Evolutionary conservation across 92 coral and sea anemone genomes (phyloP).

Genomic region (Zoanthus sociatus): DNA sequence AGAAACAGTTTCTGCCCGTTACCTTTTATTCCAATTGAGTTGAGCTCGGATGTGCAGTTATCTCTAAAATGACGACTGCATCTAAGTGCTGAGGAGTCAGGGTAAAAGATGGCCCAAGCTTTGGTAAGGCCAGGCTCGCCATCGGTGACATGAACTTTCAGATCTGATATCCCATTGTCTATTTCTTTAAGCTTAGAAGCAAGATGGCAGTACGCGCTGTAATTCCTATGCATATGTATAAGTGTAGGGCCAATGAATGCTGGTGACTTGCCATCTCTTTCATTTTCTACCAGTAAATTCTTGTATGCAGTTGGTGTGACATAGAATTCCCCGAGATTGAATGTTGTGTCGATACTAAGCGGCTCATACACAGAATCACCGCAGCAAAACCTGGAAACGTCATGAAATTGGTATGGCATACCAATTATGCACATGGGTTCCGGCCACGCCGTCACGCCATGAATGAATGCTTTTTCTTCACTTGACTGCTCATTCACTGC

Average conservation of each 20-base stretch:
- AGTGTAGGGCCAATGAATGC: slow-evolving; percentile 31
- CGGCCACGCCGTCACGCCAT: slow-evolving; percentile 47
- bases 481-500: slow-evolving; percentile 20
- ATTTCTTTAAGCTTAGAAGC: neutral
- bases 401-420: slow-evolving; percentile 38
- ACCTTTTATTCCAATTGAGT: slow-evolving; percentile 27
- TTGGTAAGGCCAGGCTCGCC: slow-evolving; percentile 55
- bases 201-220: neutral
- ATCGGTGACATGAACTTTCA: slow-evolving; percentile 32
- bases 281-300: neutral
- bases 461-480: slow-evolving; percentile 40
- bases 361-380: neutral
- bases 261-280: slow-evolving; percentile 30
- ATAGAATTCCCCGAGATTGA: slow-evolving; percentile 7
- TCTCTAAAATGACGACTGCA: no score
- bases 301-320: slow-evolving; percentile 24
- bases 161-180: slow-evolving; percentile 3
- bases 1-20: slow-evolving; percentile 18
- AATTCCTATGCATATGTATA: neutral
- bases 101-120: slow-evolving; percentile 30
- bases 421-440: slow-evolving; percentile 46
- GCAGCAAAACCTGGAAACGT: slow-evolving; percentile 41
- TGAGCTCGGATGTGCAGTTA: no score
- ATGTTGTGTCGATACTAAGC: slow-evolving; percentile 36
- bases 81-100: no score